Base-by-base conservation (phyloP, 2,797 vertebrate genomes). In the Tragelaphus eurycerus region DNA sequence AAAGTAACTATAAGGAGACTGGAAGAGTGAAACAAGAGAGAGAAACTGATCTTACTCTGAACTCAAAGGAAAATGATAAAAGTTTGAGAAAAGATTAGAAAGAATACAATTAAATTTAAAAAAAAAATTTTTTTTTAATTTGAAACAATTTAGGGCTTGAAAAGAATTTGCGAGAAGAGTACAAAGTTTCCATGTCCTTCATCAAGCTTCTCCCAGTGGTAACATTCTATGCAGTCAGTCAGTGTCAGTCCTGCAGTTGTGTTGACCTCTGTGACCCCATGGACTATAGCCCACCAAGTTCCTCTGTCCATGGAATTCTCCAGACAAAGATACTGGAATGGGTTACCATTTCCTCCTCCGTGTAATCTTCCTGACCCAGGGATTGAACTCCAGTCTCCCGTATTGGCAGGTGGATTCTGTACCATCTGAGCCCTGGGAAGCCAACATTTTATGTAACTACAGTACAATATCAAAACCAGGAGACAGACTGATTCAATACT, bases 201-300 rank as follows among this genome's bases (percentile, higher is more conserved):
- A 7, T 23, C 11, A 46, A 87, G 1, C 8, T 85, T 95, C 3
- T 10, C 4, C 11, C 31, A 76, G 19, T 38, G 23, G 50, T 52
- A 86, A 46, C 3, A 54, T 60, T 34, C 85, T 46, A 34, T 2
- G 1, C 19, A 6, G 67, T 38, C n/a, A 38, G 67, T 21, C 10
- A 55, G 3, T 16, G 64, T 21, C 19, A 71, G n/a, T 6, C 9
- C 1, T 71, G 12, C 0, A 0, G 17, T 21, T 11, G 17, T 38
- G 64, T 23, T 6, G 9, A 21, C 23, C 19, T 71, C 64, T 23
- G 64, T 71, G 64, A 38, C 67, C 34, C 10, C 67, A 23, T 3
- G 19, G 67, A 23, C 67, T 23, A 5, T 23, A 23, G 34, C 19
- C 34, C 34, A 71, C 34, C 19, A 13, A 6, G 19, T 38, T 38